Percentiles rank a stretch among this genome's conserved stretches.
Evolutionary conservation across 2,113 vertebrate genomes (phyloP).

Genomic region (Hippoglossus stenolepis): DNA sequence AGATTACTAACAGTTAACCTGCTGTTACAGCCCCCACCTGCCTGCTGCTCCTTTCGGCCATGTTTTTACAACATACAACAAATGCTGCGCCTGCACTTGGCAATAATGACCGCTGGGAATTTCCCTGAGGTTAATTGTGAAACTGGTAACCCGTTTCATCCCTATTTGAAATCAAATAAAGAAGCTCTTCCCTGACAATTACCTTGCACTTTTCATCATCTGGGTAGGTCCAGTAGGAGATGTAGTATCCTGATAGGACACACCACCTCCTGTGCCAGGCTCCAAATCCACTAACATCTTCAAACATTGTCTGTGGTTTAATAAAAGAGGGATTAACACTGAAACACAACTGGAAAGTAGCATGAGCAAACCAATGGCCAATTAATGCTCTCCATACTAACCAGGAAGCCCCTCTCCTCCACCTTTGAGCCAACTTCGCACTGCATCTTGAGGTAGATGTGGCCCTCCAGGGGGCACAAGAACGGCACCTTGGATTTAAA

Average conservation of each 20-base stretch:
- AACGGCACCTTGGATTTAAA: conserved; percentile 87
- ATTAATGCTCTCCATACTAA: conserved; percentile 74
- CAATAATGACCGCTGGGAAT: too few species aligned
- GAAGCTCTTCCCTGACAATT: neutral
- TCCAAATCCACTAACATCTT: conserved; percentile 97
- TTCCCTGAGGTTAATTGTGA: too few species aligned
- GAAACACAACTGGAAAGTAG: neutral
- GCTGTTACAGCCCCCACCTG: too few species aligned
- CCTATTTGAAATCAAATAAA: neutral
- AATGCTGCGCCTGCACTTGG: too few species aligned
- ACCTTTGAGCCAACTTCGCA: conserved; percentile 91
- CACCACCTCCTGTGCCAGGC: conserved; percentile 98
- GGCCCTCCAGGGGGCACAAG: conserved; percentile 93
- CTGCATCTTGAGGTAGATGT: conserved; percentile 92
- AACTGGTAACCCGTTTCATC: neutral
- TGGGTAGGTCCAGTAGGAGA: conserved; percentile 98
- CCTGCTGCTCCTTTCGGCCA: too few species aligned
- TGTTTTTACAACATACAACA: too few species aligned
- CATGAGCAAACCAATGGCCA: neutral
- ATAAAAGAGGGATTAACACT: accelerated
- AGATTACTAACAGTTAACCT: too few species aligned
- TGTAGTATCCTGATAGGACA: conserved; percentile 91
- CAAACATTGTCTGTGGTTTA: conserved; percentile 92
- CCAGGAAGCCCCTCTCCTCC: conserved; percentile 94
- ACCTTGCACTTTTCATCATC: conserved; percentile 97